Evolutionary conservation across 2,888 invertebrate species (phyloP), one percentile per base, ranked within the genome.

Genomic region (Enchytraeus crypticus): DNA sequence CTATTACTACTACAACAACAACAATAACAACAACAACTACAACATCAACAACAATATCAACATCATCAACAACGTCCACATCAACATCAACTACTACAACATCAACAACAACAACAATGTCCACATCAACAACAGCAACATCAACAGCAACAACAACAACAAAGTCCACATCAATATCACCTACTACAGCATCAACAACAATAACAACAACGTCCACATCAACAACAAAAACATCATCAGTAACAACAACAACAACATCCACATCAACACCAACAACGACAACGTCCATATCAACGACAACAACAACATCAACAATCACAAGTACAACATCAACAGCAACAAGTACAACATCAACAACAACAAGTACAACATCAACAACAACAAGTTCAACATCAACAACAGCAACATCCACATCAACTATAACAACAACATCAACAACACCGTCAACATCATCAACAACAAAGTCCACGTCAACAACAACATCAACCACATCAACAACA

Each of bases 311-410:
- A 51, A 51, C 51, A 4, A 51, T 11, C 27, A 29, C 27, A 30
- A 47, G 29, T 14, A 49, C 38, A 26, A 57, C 51, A 51, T 21
- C 45, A 1, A 2, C 26, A 3, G 18, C 43, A 2, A 23, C 51
- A 33, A 53, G 46, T 2, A 32, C 26, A 32, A 21, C 53, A 14
- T 26, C 53, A 11, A 53, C 59, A 14, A 59, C 59, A 33, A 59
- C 58, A 4, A 33, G 51, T 11, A 43, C 53, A 53, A 53, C 45
- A 3, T 38, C 59, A 30, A 49, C 57, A 14, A 49, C 57, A 33
- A 57, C 29, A 11, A 38, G 8, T 18, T 8, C 38, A 38, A 38
- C 38, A 18, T 18, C 38, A 38, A 38, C 38, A 11, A 38, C 38
- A 38, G 18, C 8, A 11, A 38, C 18, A 8, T 8, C 38, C 8